Percentiles rank a stretch among this genome's conserved stretches.
These are phyloP conservation scores for Thunnus maccoyii DNA, from an alignment of 2,113 vertebrate species.

Conservation along the genomic window DNA sequence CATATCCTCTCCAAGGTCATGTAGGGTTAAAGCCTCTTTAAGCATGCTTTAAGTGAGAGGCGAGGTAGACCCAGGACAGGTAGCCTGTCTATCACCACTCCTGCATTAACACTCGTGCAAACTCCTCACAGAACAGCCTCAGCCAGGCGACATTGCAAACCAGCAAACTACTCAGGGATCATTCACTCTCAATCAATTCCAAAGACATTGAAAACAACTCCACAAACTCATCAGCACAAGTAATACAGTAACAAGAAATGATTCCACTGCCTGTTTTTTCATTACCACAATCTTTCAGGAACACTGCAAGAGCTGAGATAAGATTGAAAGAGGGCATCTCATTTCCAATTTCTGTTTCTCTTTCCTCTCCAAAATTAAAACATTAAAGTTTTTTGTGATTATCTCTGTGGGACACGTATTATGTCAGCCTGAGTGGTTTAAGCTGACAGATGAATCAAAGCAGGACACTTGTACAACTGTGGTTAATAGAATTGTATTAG, in stretches of 20 bases:
- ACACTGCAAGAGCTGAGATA: conserved; percentile 23
- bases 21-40: neutral
- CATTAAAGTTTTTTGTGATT: conserved; percentile 5
- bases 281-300: conserved; percentile 31
- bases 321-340: conserved; percentile 35
- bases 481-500: neutral
- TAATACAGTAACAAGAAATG: conserved; percentile 11
- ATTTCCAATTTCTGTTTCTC: conserved; percentile 8
- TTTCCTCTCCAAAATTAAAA: conserved; percentile 20
- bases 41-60: neutral
- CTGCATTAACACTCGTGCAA: neutral
- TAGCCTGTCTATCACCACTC: neutral
- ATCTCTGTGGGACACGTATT: conserved; percentile 14
- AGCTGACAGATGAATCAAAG: neutral
- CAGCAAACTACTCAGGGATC: conserved; percentile 7
- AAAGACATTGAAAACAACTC: conserved; percentile 12
- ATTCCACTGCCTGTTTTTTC: conserved; percentile 26
- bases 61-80: neutral
- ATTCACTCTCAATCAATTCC: conserved; percentile 7
- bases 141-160: conserved; percentile 13
- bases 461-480: neutral
- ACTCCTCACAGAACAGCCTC: neutral
- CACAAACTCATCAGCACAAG: conserved; percentile 33
- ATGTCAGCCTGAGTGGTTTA: neutral
- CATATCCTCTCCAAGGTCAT: neutral